Base-by-base conservation (phyloP, 2,888 invertebrate genomes). In the Prosopocoilus inquinatus region DNA sequence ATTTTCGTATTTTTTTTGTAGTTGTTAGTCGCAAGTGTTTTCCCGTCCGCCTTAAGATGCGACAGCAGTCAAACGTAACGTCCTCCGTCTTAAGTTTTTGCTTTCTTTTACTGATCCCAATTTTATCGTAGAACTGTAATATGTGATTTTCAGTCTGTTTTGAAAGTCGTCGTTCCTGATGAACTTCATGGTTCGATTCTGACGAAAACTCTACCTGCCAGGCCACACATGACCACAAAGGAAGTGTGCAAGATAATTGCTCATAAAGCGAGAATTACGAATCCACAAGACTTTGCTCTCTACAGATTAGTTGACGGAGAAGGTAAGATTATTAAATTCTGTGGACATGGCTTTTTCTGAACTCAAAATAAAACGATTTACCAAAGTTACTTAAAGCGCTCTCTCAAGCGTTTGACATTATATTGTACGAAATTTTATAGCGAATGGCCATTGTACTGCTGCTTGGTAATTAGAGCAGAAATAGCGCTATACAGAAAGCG, bases 171-270 rank as follows among this genome's bases (percentile, higher is more conserved):
- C 61, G 88, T 97, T 59, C 96, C 96, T 9, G 94, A 97, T 78
- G 96, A 97, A 79, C 84, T 91, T 67, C 90, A 92, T 69, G 96
- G 96, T 51, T 93, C 92, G 28, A 89, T 97, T 70, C 87, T 93
- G 62, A 90, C 93, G 56, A 91, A 94, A 75, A 94, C 95, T 28
- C 83, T 97, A 58, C 96, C 96, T 39, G 92, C 95, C 63, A 83
- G 96, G 67, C 95, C 96, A 0, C 93, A 94, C 67, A 96, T 96
- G 80, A 91, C 94, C 20, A 94, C 94, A 0, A 85, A 90, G 49
- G 96, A 96, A 78, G 88, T 97, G 51, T 94, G 96, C 79, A 89
- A 94, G 49, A 93, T 95, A 71, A 90, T 97, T 53, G 96, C 96
- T 11, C 95, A 96, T 74, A 95, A 96, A 72, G 92, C 95, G 55